Evolutionary conservation across 2,797 vertebrate species (phyloP), one percentile per base, ranked within the genome.

Genomic region (Coendou prehensilis): DNA sequence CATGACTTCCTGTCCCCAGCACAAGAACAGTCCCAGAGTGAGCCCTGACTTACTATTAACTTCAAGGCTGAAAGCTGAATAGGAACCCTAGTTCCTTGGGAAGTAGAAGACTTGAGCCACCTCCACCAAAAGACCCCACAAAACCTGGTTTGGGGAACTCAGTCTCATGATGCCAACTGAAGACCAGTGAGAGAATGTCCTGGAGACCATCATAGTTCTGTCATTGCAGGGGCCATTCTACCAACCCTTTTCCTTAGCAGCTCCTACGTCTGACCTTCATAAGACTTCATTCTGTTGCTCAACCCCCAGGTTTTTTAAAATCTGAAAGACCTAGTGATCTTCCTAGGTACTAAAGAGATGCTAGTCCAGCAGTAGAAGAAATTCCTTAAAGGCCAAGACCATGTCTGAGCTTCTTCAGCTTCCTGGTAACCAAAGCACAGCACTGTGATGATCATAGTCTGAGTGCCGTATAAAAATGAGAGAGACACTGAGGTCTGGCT

Each of bases 351-450:
- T 45, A 41, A 50, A 22, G 67, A 82, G 50, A 52, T 2, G 33
- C 37, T 30, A 15, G 95, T 28, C 0, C 30, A 85, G 63, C 41
- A 80, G 37, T 6, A 83, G 67, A 67, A 93, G 80, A 84, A 15
- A 92, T 82, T 82, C 67, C 75, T 69, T 47, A 75, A 94, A 87
- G 90, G 79, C 18, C 22, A 59, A 75, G 87, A 54, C 30, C 5
- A 15, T 11, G 7, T 30, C 2, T 2, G 22, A 30, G 63, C 41
- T 33, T 75, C 73, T 75, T 45, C 22, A 50, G 23, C 14, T 76
- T 14, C 71, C 41, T 47, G 41, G 20, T 75, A 75, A 75, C 45
- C 26, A 17, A 75, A 76, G 23, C 5, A 28, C 73, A 47, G 45
- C 14, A 50, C 73, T 50, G 2, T 47, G 73, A 50, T 76, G 23